phyloP scores from a whole-genome alignment of 2,797 vertebrate species.

The Cryptoprocta ferox region DNA sequence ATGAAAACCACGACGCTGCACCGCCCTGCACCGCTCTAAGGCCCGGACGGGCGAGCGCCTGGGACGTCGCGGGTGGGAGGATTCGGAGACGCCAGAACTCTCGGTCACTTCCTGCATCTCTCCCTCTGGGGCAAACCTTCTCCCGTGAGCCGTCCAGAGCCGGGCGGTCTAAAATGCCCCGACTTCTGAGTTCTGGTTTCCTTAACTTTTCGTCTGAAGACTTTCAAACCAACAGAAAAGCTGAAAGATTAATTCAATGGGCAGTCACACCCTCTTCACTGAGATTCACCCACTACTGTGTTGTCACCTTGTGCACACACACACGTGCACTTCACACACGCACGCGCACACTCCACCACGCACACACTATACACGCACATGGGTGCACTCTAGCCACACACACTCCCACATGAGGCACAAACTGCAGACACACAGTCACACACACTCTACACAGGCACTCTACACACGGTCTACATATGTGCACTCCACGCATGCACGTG shows the following conservation, averaged over 20 bases:
- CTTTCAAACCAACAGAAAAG: not conserved
- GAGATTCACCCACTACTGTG: not conserved
- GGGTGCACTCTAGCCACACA: not conserved
- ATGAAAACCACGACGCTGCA: no score
- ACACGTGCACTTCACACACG: not conserved
- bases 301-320: not conserved
- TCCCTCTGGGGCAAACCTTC: not conserved
- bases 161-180: not conserved
- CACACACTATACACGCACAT: rapidly evolving
- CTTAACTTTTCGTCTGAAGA: not conserved
- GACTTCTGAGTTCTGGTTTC: no score
- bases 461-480: not conserved
- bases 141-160: no score
- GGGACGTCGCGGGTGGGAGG: no score
- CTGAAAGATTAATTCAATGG: not conserved
- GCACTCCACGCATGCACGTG: not conserved
- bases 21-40: rapidly evolving
- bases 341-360: no score
- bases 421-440: not conserved
- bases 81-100: not conserved
- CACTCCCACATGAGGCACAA: not conserved
- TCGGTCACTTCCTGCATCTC: not conserved
- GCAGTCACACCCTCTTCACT: not conserved
- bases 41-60: not conserved
- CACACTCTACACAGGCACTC: no score